Base-by-base conservation (phyloP, 2,888 invertebrate genomes). In the Acronicta psi region DNA sequence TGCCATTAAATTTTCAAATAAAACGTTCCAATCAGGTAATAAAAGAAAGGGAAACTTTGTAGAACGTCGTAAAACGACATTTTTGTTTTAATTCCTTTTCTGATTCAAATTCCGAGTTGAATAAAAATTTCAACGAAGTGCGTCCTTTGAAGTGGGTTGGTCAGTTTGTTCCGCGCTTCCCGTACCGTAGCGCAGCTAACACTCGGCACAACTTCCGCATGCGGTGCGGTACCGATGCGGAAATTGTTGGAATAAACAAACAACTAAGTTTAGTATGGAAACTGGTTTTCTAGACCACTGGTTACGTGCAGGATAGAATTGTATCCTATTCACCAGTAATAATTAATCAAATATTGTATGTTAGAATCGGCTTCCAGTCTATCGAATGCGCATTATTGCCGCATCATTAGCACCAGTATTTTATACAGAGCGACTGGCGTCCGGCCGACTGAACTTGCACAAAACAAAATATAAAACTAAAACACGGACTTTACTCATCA, bases 91-190 rank as follows among this genome's bases (percentile, higher is more conserved):
- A 82, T 82, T 82, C 71, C 65, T 71, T 73, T 73, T 71, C 52
- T 50, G 69, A 80, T 77, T 81, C 73, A 76, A 80, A 74, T 65
- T 58, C 69, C 69, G 71, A 77, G 66, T 74, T 78, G 78, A 66
- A 75, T 79, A 77, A 75, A 79, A 80, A 77, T 72, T 76, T 60
- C 58, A 63, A 65, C 59, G 47, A 71, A 76, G 68, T 70, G 64
- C 49, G 55, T 70, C 70, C 69, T 68, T 83, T 83, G 80, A 82
- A 78, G 81, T 80, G 81, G 77, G 68, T 72, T 73, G 66, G 51
- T 61, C 23, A 59, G 72, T 64, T 61, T 46, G 52, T 54, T 51
- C 54, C 55, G 20, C 43, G 53, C 20, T 41, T 36, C 38, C 29
- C 2, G 25, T 31, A 43, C 54, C 66, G 40, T 56, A 66, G 65